Conservation (phyloP, 2,113 vertebrate genomes). For the Agelaius tricolor region DNA sequence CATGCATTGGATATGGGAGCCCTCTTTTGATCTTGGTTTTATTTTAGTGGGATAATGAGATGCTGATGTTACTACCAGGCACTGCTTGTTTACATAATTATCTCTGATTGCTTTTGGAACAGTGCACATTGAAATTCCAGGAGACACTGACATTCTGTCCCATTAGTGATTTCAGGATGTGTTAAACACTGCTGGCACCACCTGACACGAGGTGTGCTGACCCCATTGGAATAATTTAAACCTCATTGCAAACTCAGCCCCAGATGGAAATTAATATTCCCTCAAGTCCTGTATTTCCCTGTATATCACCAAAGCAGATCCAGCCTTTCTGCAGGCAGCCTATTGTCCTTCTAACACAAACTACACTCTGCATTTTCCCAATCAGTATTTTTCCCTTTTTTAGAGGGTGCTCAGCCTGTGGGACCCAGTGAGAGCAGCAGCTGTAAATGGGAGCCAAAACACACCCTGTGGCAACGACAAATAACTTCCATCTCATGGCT, state of each 20-base stretch:
- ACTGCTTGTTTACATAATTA: constrained; percentile 55
- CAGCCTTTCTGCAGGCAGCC: neutral
- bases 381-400: neutral
- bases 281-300: neutral
- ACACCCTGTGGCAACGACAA: neutral
- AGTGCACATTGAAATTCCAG: constrained; percentile 28
- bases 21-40: constrained; percentile 41
- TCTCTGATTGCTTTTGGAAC: constrained; percentile 42
- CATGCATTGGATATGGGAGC: neutral
- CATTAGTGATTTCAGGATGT: neutral
- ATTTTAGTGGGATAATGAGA: constrained; percentile 39
- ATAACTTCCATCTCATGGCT: constrained; percentile 2
- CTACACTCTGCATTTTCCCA: neutral
- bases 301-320: neutral
- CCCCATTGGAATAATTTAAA: neutral
- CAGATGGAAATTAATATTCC: neutral
- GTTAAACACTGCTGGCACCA: neutral
- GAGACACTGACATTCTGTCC: neutral
- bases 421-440: neutral
- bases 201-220: neutral
- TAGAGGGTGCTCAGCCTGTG: neutral
- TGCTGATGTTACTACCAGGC: constrained; percentile 37
- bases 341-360: neutral
- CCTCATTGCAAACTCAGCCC: neutral
- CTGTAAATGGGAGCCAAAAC: constrained; percentile 10